phyloP scores from a whole-genome alignment of 2,797 vertebrate species.

The Anabacerthia variegaticeps region DNA sequence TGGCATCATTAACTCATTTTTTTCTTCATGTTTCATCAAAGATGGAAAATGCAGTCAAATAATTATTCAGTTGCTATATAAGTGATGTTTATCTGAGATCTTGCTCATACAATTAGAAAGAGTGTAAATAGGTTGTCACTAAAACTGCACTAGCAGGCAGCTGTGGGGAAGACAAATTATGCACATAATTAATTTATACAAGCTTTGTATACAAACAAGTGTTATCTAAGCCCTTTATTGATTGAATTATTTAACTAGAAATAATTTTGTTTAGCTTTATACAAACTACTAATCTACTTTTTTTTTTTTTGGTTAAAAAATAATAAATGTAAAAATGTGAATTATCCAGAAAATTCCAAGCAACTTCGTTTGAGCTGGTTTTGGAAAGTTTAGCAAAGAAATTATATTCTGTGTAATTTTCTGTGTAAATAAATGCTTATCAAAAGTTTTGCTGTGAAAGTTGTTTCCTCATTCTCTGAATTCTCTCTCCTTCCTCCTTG shows the following conservation, averaged over 20 bases:
- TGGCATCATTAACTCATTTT: not conserved
- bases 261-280: not conserved
- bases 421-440: not conserved
- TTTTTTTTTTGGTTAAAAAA: not conserved
- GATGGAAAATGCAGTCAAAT: conserved; percentile 18
- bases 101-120: conserved; percentile 5
- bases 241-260: not conserved
- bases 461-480: not conserved
- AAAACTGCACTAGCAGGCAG: conserved; percentile 4
- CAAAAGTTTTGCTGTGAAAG: not conserved
- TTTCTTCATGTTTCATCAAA: conserved; percentile 13
- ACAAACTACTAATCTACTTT: not conserved
- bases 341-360: not conserved
- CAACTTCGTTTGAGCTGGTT: not conserved
- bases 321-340: not conserved
- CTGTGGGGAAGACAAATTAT: conserved; percentile 7
- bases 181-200: conserved; percentile 13
- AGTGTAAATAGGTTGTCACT: conserved; percentile 9
- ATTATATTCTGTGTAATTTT: not conserved
- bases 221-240: not conserved
- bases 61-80: not conserved
- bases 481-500: not conserved
- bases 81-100: conserved; percentile 16
- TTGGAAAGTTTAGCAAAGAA: not conserved
- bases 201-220: conserved; percentile 1